phyloP scores from a whole-genome alignment of 1,140 invertebrate species.

The Drosophila burlai region DNA sequence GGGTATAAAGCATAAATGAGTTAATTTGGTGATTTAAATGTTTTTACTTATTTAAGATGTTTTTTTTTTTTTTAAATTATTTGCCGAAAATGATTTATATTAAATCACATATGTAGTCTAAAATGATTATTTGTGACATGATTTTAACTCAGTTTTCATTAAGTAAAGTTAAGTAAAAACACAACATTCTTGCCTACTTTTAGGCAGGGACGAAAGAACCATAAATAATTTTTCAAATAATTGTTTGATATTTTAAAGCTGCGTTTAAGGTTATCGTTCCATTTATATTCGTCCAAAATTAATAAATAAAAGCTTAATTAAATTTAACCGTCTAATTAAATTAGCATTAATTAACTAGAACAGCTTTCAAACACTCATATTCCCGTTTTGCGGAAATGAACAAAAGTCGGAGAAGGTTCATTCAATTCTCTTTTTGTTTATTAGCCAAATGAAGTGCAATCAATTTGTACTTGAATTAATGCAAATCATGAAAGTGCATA shows the following conservation, averaged over 20 bases:
- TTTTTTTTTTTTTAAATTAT: neutral
- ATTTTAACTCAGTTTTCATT: neutral
- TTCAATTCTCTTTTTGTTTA: constrained; percentile 37
- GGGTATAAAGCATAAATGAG: neutral
- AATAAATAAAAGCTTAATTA: neutral
- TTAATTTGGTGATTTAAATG: neutral
- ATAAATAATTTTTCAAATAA: neutral
- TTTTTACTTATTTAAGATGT: neutral
- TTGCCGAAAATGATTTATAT: neutral
- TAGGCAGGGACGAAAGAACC: constrained; percentile 3
- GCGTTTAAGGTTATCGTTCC: too few species aligned
- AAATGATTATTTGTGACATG: too few species aligned
- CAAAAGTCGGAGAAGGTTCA: constrained; percentile 19
- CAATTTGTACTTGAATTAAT: constrained; percentile 71
- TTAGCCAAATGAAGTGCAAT: constrained; percentile 63
- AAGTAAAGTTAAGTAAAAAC: neutral
- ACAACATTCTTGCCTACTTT: constrained; percentile 28
- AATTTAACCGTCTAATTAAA: neutral
- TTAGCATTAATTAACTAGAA: neutral
- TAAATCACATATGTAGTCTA: neutral
- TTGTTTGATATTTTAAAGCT: neutral
- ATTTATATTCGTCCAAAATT: neutral
- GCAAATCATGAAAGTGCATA: constrained; percentile 59
- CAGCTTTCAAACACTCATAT: neutral
- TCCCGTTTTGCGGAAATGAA: constrained; percentile 57